Conservation (phyloP, 2,888 invertebrate species). For the Craniophora ligustri region DNA sequence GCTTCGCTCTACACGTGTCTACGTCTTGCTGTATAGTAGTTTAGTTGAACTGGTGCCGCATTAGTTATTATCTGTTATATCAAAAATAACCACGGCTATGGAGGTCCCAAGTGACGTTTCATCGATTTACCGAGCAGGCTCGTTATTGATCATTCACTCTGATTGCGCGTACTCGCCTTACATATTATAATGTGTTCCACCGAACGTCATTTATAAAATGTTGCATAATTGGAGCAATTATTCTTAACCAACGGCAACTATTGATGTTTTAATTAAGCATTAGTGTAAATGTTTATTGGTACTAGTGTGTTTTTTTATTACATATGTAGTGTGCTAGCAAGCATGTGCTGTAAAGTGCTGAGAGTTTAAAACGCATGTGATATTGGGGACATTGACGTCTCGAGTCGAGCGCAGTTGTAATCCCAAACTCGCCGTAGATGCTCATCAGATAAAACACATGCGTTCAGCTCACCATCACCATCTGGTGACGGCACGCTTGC, state of each 20-base stretch:
- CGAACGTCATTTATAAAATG: conserved; percentile 62
- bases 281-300: conserved; percentile 39
- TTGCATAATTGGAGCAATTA: conserved; percentile 65
- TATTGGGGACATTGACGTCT: conserved; percentile 7
- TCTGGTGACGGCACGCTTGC: conserved; percentile 54
- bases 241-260: conserved; percentile 52
- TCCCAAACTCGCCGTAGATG: conserved; percentile 55
- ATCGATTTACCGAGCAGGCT: conserved; percentile 69
- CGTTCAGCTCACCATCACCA: no score
- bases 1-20: conserved; percentile 75
- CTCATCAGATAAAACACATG: conserved; percentile 69
- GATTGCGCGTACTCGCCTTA: conserved; percentile 62
- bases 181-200: conserved; percentile 58
- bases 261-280: conserved; percentile 55
- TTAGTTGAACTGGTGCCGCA: conserved; percentile 66
- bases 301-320: not conserved
- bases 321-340: no score
- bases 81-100: conserved; percentile 60
- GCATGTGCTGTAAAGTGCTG: conserved; percentile 13
- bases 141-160: conserved; percentile 70
- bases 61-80: conserved; percentile 71
- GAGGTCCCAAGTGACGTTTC: conserved; percentile 58
- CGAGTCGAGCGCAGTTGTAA: conserved; percentile 29
- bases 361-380: conserved; percentile 4
- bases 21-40: conserved; percentile 65